A percentile compares a stretch with the other conserved stretches of the same genome.
phyloP scores from a whole-genome alignment of 2,113 vertebrate genomes.

The Xenopus borealis region DNA sequence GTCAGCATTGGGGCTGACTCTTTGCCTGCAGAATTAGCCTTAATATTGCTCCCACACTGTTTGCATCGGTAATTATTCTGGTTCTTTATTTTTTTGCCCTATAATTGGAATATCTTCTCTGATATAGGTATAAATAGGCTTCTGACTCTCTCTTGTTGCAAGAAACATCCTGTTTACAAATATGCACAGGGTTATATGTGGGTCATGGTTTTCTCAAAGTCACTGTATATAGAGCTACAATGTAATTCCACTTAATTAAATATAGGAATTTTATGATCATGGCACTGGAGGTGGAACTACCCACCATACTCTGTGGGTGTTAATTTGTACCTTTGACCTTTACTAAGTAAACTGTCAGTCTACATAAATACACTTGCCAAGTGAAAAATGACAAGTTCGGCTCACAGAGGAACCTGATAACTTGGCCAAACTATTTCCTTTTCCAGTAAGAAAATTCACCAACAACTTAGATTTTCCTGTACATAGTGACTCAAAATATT shows the following conservation, averaged over 20 bases:
- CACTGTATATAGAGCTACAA: no score
- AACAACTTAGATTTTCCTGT: not conserved
- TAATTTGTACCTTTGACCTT: constrained; percentile 34
- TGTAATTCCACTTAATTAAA: not conserved
- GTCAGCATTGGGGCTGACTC: no score
- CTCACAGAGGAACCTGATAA: constrained; percentile 30
- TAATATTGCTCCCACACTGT: no score
- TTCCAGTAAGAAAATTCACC: constrained; percentile 2
- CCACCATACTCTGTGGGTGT: constrained; percentile 23
- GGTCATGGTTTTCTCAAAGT: no score
- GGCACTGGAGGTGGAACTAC: constrained; percentile 26
- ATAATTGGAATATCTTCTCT: no score
- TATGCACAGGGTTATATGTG: no score
- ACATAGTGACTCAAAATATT: constrained; percentile 53
- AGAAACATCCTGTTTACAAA: no score
- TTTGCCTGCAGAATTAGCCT: no score
- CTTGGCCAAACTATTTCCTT: constrained; percentile 20
- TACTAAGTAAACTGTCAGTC: constrained; percentile 33
- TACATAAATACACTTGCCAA: constrained; percentile 29
- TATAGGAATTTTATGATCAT: constrained; percentile 14
- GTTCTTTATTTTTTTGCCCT: no score
- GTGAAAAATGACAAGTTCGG: constrained; percentile 33
- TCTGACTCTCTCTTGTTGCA: no score
- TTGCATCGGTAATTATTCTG: no score
- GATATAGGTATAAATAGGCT: no score